A percentile compares a stretch with the other conserved stretches of the same genome.
phyloP scores from a whole-genome alignment of 2,888 invertebrate species.

The Synanthedon tipuliformis region DNA sequence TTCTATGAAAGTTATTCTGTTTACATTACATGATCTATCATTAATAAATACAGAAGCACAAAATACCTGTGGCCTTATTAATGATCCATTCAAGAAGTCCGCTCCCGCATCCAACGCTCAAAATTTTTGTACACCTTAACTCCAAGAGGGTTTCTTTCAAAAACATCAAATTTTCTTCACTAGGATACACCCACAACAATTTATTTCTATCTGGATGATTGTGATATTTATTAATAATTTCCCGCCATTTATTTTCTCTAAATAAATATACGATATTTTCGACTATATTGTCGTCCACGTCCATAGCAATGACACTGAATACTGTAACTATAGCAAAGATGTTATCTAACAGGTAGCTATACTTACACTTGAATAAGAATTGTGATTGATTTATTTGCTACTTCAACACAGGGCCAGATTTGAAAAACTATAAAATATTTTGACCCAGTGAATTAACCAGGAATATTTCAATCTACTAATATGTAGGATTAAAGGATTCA shows the following conservation, averaged over 20 bases:
- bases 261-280: conserved; percentile 42
- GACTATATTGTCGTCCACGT: conserved; percentile 52
- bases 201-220: conserved; percentile 64
- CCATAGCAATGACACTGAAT: conserved; percentile 25
- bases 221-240: conserved; percentile 50
- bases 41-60: too few relatives aligned
- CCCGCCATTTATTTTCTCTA: conserved; percentile 56
- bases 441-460: too few relatives aligned
- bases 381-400: conserved; percentile 21
- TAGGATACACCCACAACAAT: conserved; percentile 82
- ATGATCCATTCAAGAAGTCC: conserved; percentile 88
- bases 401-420: conserved; percentile 15
- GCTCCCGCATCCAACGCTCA: conserved; percentile 84
- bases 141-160: conserved; percentile 55
- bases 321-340: conserved; percentile 12
- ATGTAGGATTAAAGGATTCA: too few relatives aligned
- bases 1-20: neutral
- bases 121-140: conserved; percentile 56
- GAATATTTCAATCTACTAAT: too few relatives aligned
- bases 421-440: neutral
- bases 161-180: conserved; percentile 72
- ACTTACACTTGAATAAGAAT: neutral
- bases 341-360: conserved; percentile 21
- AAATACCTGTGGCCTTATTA: conserved; percentile 70
- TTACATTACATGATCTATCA: neutral